phyloP scores from a whole-genome alignment of 2,888 invertebrate species.

The Pelosia muscerda region DNA sequence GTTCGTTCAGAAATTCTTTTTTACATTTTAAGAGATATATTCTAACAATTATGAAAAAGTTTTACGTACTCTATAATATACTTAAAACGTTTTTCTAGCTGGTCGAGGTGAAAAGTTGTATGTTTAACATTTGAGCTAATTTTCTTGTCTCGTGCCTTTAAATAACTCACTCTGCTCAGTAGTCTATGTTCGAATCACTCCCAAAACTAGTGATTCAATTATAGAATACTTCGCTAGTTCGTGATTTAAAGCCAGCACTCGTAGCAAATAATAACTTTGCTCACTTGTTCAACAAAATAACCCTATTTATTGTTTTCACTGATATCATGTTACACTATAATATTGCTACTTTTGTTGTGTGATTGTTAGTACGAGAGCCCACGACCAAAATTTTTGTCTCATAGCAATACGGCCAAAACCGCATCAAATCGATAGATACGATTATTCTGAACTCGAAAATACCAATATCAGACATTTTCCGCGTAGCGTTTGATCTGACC shows the following conservation, averaged over 20 bases:
- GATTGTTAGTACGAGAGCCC: too few species aligned
- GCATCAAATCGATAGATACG: too few species aligned
- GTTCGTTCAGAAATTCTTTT: background rate
- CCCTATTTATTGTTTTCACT: background rate
- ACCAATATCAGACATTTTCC: too few species aligned
- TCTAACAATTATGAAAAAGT: background rate
- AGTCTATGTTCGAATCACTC: background rate
- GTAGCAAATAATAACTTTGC: slow-evolving; percentile 2
- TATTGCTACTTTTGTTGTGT: background rate
- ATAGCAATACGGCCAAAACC: too few species aligned
- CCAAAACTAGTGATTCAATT: background rate
- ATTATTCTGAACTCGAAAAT: too few species aligned
- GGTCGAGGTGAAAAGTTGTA: too few species aligned
- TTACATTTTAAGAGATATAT: background rate
- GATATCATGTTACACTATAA: background rate
- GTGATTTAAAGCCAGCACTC: background rate
- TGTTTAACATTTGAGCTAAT: background rate
- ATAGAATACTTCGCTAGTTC: background rate
- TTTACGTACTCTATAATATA: background rate
- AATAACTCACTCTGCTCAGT: slow-evolving; percentile 4
- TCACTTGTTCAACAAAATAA: slow-evolving; percentile 1
- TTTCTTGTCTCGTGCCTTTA: slow-evolving; percentile 4
- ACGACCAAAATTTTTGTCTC: too few species aligned
- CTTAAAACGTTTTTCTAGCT: too few species aligned
- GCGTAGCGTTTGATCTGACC: too few species aligned